Conservation (phyloP, 2,888 invertebrate genomes). For the Parasteatoda lunata region DNA sequence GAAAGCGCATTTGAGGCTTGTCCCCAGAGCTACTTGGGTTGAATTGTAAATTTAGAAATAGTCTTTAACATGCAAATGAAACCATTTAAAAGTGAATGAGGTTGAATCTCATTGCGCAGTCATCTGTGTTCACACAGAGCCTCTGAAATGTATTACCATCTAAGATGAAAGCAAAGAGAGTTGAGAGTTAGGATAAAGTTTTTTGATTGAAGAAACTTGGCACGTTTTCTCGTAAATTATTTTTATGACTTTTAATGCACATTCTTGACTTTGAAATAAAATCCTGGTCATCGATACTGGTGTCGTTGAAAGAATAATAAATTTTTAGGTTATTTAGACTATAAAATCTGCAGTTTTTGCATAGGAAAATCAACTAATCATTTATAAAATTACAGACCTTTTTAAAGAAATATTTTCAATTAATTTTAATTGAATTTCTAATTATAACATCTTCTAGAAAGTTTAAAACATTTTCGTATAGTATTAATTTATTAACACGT, state of each 20-base stretch:
- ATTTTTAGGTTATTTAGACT: too few relatives aligned
- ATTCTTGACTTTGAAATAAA: constrained; percentile 56
- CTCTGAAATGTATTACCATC: constrained; percentile 30
- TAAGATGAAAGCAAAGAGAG: constrained; percentile 21
- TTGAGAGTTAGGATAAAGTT: constrained; percentile 1
- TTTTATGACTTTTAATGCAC: constrained; percentile 38
- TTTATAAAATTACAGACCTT: too few relatives aligned
- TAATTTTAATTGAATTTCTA: too few relatives aligned
- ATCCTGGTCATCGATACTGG: constrained; percentile 35
- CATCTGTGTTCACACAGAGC: constrained; percentile 12
- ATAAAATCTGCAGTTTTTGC: too few relatives aligned
- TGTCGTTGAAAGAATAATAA: constrained; percentile 48
- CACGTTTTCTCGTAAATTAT: constrained; percentile 55
- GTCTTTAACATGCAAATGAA: constrained; percentile 63
- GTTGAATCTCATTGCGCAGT: constrained; percentile 47
- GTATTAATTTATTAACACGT: too few relatives aligned
- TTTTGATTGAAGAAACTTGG: constrained; percentile 42
- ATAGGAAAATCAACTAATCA: too few relatives aligned
- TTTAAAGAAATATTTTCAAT: too few relatives aligned
- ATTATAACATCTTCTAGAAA: too few relatives aligned
- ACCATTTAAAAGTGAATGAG: constrained; percentile 39
- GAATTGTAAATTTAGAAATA: constrained; percentile 16
- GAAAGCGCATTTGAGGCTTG: neutral
- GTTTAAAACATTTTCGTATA: too few relatives aligned
- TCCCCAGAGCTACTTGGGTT: neutral